phyloP scores from a whole-genome alignment of 1,140 invertebrate species.

The Ruditapes philippinarum region DNA sequence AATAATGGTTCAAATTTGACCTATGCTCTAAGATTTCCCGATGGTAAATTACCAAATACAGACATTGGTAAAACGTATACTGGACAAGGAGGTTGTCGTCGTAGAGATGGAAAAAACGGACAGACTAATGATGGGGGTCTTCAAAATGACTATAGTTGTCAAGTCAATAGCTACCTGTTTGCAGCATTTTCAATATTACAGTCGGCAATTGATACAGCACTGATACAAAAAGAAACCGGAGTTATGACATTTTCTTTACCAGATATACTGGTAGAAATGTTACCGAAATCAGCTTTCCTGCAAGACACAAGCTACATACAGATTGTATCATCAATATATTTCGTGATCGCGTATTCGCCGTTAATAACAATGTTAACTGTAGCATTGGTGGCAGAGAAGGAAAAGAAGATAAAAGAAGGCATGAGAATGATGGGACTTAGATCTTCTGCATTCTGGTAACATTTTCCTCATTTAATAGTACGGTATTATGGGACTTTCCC shows the following conservation, averaged over 20 bases:
- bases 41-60: background rate
- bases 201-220: slow-evolving; percentile 75
- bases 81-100: background rate
- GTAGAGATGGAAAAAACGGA: slow-evolving; percentile 8
- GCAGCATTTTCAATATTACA: slow-evolving; percentile 80
- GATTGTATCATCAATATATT: slow-evolving; percentile 93
- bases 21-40: slow-evolving; percentile 68
- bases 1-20: slow-evolving; percentile 24
- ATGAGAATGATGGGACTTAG: slow-evolving; percentile 96
- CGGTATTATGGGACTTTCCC: too few species aligned
- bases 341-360: slow-evolving; percentile 93
- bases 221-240: slow-evolving; percentile 70
- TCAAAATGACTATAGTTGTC: slow-evolving; percentile 66
- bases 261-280: slow-evolving; percentile 75
- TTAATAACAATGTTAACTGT: slow-evolving; percentile 94
- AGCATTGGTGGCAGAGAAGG: slow-evolving; percentile 95
- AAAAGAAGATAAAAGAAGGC: slow-evolving; percentile 95
- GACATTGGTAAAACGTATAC: background rate
- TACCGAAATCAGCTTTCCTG: slow-evolving; percentile 78
- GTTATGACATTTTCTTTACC: slow-evolving; percentile 49
- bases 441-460: slow-evolving; percentile 94
- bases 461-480: too few species aligned
- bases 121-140: slow-evolving; percentile 35
- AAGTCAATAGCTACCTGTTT: slow-evolving; percentile 76
- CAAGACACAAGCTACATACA: slow-evolving; percentile 85